These are phyloP conservation scores for Peromyscus attwateri DNA, from an alignment of 2,797 vertebrate genomes.

Conservation along the genomic window DNA sequence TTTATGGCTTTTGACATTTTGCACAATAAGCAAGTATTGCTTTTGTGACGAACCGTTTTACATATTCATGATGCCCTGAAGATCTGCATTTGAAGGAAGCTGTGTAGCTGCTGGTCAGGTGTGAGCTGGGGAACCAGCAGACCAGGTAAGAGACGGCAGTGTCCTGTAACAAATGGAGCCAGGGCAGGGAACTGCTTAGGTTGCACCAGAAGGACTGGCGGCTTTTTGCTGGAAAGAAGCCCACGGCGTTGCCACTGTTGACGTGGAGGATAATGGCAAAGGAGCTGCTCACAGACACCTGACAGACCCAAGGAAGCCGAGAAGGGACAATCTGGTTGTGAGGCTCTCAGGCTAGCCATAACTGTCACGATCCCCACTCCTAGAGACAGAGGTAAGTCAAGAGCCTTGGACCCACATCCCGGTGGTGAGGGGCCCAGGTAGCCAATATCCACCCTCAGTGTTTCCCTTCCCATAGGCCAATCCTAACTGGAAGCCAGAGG, in stretches of 20 bases:
- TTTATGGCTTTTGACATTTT: constrained; percentile 30
- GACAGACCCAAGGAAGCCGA: not conserved
- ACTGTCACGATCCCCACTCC: not conserved
- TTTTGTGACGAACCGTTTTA: constrained; percentile 32
- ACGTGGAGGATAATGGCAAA: not conserved
- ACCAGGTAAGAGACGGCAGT: not conserved
- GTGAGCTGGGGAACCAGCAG: not conserved
- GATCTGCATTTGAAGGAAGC: constrained; percentile 34
- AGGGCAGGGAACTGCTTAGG: not conserved
- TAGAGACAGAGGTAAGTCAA: not conserved
- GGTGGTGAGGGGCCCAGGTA: not conserved
- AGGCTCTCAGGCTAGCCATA: not conserved
- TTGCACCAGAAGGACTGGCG: not conserved
- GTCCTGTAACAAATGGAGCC: not conserved
- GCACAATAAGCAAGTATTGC: constrained; percentile 25
- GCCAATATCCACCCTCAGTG: not conserved
- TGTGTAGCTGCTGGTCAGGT: not conserved
- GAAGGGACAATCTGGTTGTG: not conserved
- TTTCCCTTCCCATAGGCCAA: not conserved
- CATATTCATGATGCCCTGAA: constrained; percentile 30
- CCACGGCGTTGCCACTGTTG: too few species aligned
- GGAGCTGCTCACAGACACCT: too few species aligned
- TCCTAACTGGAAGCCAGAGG: constrained; percentile 35
- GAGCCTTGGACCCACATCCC: not conserved
- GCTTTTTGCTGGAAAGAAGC: not conserved